A percentile compares a stretch with the other conserved stretches of the same genome.
phyloP scores from a whole-genome alignment of 2,888 invertebrate species.

The Caenorhabditis imperialis region DNA sequence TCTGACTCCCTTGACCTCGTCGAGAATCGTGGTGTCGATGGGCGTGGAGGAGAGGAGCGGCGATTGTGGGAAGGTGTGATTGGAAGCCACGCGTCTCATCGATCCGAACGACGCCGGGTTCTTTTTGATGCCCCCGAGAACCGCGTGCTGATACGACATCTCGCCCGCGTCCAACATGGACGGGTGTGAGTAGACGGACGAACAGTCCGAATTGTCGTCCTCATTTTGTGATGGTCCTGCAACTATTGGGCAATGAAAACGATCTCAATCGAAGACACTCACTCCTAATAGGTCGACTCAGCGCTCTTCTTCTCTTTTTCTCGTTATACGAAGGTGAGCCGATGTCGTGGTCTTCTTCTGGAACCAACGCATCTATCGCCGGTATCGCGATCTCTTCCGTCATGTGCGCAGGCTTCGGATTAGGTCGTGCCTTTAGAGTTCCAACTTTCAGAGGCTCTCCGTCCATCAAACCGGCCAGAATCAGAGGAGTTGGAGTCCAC shows the following conservation, averaged over 20 bases:
- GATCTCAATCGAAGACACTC: neutral
- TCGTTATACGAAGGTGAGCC: constrained; percentile 38
- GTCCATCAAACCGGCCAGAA: constrained; percentile 78
- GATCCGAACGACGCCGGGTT: constrained; percentile 16
- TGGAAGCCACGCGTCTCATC: constrained; percentile 13
- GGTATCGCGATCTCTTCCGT: constrained; percentile 59
- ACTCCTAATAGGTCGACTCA: constrained; percentile 20
- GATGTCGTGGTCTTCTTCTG: constrained; percentile 52
- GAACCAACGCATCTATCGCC: constrained; percentile 62
- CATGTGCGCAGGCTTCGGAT: constrained; percentile 41
- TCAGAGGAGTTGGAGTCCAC: constrained; percentile 80
- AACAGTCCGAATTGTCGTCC: constrained; percentile 66
- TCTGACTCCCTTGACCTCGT: constrained; percentile 5
- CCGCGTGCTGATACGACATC: constrained; percentile 47
- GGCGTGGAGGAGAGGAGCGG: constrained; percentile 50
- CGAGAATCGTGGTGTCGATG: constrained; percentile 41
- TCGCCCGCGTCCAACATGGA: constrained; percentile 70
- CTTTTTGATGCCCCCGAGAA: constrained; percentile 3
- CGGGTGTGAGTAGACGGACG: constrained; percentile 76
- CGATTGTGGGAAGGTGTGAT: constrained; percentile 40
- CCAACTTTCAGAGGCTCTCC: constrained; percentile 67
- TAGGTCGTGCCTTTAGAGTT: constrained; percentile 39
- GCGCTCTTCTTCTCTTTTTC: neutral
- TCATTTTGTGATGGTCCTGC: constrained; percentile 29
- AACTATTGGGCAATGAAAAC: constrained; percentile 6